Conservation (phyloP, 2,797 vertebrate species). For the Pygocentrus nattereri region DNA sequence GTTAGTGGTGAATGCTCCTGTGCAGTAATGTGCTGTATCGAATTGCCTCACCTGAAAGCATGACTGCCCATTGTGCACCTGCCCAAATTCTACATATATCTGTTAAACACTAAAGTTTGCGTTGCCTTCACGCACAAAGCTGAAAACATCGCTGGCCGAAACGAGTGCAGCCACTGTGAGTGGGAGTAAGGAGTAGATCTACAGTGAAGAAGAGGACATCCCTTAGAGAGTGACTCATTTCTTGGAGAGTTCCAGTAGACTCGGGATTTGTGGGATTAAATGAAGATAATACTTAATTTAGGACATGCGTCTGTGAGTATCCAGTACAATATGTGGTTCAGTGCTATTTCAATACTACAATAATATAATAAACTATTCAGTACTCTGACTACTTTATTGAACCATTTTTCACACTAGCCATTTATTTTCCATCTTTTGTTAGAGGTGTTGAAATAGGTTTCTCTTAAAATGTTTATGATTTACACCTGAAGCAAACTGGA, state of each 20-base stretch:
- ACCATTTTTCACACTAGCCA: too few species aligned
- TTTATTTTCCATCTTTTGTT: too few species aligned
- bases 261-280: not conserved
- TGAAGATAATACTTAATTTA: not conserved
- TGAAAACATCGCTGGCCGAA: slow-evolving; percentile 19
- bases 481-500: too few species aligned
- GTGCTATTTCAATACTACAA: too few species aligned
- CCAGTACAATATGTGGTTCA: too few species aligned
- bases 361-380: too few species aligned
- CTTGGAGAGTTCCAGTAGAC: too few species aligned
- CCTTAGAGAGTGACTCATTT: not conserved
- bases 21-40: slow-evolving; percentile 38
- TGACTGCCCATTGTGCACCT: slow-evolving; percentile 25
- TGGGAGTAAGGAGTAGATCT: not conserved
- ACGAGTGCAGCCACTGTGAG: not conserved
- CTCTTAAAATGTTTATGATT: too few species aligned
- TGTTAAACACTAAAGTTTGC: slow-evolving; percentile 26
- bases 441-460: too few species aligned
- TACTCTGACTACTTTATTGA: too few species aligned
- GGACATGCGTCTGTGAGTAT: too few species aligned
- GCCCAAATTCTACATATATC: slow-evolving; percentile 9
- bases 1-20: slow-evolving; percentile 40
- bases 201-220: not conserved
- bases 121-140: not conserved
- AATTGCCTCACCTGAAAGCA: slow-evolving; percentile 44